Percentiles rank a stretch among this genome's conserved stretches.
phyloP scores from a whole-genome alignment of 2,113 vertebrate species.

The Gymnogyps californianus region DNA sequence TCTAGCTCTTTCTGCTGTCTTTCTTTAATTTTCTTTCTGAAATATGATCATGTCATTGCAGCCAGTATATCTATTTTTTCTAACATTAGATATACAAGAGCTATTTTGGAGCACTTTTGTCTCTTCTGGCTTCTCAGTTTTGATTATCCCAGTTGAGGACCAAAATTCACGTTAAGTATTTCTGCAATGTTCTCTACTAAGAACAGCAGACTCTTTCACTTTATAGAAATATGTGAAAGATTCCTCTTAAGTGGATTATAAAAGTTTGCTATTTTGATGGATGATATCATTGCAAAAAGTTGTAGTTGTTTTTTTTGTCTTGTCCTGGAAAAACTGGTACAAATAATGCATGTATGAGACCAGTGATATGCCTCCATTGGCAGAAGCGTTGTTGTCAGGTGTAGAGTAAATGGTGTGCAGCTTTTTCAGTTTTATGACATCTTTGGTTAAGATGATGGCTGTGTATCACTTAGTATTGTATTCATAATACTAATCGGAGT shows the following conservation, averaged over 20 bases:
- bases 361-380: background rate
- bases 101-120: background rate
- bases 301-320: fast-evolving
- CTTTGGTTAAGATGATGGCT: background rate
- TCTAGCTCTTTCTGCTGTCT: conserved; percentile 15
- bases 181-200: background rate
- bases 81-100: background rate
- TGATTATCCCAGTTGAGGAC: background rate
- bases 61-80: background rate
- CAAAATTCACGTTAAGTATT: background rate
- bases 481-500: background rate
- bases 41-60: background rate
- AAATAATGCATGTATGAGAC: background rate
- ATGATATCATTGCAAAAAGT: background rate
- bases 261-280: background rate
- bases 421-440: background rate
- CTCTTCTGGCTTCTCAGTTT: background rate
- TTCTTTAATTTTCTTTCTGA: conserved; percentile 33
- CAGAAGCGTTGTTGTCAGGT: background rate
- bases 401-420: background rate
- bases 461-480: background rate
- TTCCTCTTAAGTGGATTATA: background rate
- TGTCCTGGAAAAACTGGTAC: background rate
- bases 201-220: background rate
- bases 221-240: background rate